A percentile compares a stretch with the other conserved stretches of the same genome.
Evolutionary conservation across 2,888 invertebrate species (phyloP).

Genomic region (Arge pagana): DNA sequence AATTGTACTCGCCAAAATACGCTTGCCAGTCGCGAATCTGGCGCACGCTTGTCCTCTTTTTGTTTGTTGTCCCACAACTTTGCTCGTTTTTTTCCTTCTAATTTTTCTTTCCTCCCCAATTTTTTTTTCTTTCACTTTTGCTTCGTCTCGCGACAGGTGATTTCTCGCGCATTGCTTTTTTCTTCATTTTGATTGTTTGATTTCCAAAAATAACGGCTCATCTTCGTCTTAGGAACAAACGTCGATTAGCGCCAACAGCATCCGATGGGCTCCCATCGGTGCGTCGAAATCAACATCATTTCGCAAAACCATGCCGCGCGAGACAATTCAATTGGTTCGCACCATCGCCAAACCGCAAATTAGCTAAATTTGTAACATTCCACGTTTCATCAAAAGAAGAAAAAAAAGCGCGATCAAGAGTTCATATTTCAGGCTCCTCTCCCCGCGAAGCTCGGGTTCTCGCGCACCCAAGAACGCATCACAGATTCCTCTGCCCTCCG

Average conservation of each 20-base stretch:
- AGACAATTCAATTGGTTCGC: too few relatives aligned
- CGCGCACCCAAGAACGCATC: too few relatives aligned
- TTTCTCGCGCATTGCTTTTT: too few relatives aligned
- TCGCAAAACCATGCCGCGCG: slow-evolving; percentile 11
- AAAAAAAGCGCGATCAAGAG: slow-evolving; percentile 15
- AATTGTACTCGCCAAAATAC: background rate
- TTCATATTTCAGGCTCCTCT: slow-evolving; percentile 19
- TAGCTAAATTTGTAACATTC: slow-evolving; percentile 8
- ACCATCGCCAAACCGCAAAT: too few relatives aligned
- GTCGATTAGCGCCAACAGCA: slow-evolving; percentile 2
- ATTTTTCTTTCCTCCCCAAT: slow-evolving; percentile 3
- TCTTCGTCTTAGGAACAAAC: slow-evolving; percentile 15
- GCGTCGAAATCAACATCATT: slow-evolving; percentile 2
- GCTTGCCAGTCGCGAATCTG: slow-evolving; percentile 12
- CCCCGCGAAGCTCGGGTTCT: too few relatives aligned
- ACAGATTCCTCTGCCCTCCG: too few relatives aligned
- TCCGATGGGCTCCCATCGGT: background rate
- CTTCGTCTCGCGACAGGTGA: slow-evolving; percentile 16
- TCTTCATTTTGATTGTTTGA: too few relatives aligned
- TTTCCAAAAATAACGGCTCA: slow-evolving; percentile 18
- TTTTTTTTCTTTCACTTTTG: background rate
- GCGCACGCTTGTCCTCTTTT: background rate
- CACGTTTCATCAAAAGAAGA: background rate
- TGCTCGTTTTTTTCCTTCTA: background rate
- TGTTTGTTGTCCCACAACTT: background rate